A percentile compares a stretch with the other conserved stretches of the same genome.
phyloP scores from a whole-genome alignment of 2,888 invertebrate species.

The Cactoblastis cactorum region DNA sequence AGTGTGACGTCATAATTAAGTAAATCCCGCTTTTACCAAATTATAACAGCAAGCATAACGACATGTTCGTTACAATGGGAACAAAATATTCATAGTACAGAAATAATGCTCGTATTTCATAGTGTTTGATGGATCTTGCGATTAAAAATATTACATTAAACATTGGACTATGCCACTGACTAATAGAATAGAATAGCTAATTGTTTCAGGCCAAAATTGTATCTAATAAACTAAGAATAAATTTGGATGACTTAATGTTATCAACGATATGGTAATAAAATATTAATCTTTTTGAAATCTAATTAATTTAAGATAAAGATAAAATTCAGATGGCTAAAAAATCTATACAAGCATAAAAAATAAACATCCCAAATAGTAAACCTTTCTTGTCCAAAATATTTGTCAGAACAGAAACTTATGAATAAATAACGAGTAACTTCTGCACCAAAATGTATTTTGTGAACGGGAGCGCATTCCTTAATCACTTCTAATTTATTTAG shows the following conservation, averaged over 20 bases:
- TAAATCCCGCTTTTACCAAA: slow-evolving; percentile 24
- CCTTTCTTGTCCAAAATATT: not conserved
- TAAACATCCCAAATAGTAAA: not conserved
- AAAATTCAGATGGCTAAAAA: no score
- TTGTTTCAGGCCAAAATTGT: no score
- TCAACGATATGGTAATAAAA: no score
- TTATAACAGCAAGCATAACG: slow-evolving; percentile 57
- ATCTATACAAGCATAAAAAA: not conserved
- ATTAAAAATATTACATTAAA: no score
- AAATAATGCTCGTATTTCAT: no score
- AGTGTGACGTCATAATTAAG: slow-evolving; percentile 22
- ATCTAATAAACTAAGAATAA: no score
- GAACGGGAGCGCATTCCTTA: slow-evolving; percentile 73
- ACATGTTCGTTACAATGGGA: slow-evolving; percentile 41
- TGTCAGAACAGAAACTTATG: not conserved
- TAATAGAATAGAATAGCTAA: no score
- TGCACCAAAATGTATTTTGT: not conserved
- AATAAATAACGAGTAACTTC: not conserved
- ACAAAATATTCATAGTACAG: not conserved
- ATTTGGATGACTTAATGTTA: no score
- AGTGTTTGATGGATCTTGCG: no score
- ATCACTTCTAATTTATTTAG: slow-evolving; percentile 80
- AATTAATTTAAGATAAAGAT: no score
- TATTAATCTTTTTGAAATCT: no score
- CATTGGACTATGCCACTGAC: no score